phyloP scores from a whole-genome alignment of 2,797 vertebrate genomes.

The Hypotaenidia okinawae region DNA sequence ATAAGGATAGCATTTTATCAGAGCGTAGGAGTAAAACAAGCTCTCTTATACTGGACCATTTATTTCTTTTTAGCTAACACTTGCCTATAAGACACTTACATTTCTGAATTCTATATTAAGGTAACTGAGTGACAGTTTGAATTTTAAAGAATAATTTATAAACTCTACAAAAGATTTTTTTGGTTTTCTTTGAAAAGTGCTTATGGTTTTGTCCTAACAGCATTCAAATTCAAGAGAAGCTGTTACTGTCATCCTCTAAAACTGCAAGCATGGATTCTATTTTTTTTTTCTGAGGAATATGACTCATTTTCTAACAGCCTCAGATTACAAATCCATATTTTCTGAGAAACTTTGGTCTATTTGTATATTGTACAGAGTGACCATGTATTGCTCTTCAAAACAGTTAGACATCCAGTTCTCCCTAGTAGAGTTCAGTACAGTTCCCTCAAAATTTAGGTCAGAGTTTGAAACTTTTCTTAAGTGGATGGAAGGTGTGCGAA shows the following conservation, averaged over 20 bases:
- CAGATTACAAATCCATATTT: background rate
- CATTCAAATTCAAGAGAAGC: conserved; percentile 25
- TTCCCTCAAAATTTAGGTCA: background rate
- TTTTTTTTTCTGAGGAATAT: background rate
- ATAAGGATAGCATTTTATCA: background rate
- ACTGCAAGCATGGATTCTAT: background rate
- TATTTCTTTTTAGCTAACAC: background rate
- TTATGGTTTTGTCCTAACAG: background rate
- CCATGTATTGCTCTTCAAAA: background rate
- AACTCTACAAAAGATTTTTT: background rate
- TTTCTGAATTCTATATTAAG: background rate
- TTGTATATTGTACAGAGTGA: background rate
- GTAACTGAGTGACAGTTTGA: background rate
- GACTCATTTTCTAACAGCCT: background rate
- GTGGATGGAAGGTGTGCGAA: background rate
- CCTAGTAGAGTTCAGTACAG: background rate
- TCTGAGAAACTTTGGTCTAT: background rate
- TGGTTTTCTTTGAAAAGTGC: background rate
- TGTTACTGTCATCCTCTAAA: background rate
- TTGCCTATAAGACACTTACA: background rate
- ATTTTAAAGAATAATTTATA: background rate
- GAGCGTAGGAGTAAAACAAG: background rate
- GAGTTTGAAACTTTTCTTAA: background rate
- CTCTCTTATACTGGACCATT: background rate
- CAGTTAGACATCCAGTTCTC: background rate